These are phyloP conservation scores for Drosophila gaucha DNA, from an alignment of 2,888 invertebrate genomes.

Conservation along the genomic window DNA sequence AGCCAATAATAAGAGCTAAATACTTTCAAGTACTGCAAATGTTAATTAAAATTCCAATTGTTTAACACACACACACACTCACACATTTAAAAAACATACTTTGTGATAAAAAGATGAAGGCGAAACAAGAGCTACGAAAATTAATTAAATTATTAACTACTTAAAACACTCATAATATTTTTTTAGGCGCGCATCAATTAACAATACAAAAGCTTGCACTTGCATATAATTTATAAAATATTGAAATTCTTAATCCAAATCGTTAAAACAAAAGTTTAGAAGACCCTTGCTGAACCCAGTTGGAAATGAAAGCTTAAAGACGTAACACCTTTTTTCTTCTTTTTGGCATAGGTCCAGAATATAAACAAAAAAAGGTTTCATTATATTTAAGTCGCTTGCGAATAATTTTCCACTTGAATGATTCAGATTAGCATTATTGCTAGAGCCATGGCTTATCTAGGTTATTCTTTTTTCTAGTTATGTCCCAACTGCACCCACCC, in stretches of 20 bases:
- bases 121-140: constrained; percentile 1
- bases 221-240: constrained; percentile 37
- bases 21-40: constrained; percentile 26
- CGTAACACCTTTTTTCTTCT: background rate
- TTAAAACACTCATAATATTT: constrained; percentile 20
- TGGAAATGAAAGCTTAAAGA: background rate
- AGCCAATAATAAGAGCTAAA: constrained; percentile 16
- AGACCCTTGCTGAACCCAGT: background rate
- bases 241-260: background rate
- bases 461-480: background rate
- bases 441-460: constrained; percentile 5
- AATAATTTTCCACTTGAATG: constrained; percentile 28
- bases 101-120: constrained; percentile 45
- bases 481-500: background rate
- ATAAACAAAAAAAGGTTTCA: constrained; percentile 58
- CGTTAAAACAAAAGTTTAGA: too few relatives aligned
- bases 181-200: too few relatives aligned
- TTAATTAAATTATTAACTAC: too few relatives aligned
- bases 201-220: constrained; percentile 40
- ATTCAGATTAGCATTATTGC: constrained; percentile 3
- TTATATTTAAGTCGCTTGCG: constrained; percentile 61
- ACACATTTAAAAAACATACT: constrained; percentile 32
- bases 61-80: constrained; percentile 21
- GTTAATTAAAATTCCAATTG: constrained; percentile 29
- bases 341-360: background rate